A percentile compares a stretch with the other conserved stretches of the same genome.
These are phyloP conservation scores for Turdus rufiventris DNA, from an alignment of 2,113 vertebrate genomes.

Conservation along the genomic window DNA sequence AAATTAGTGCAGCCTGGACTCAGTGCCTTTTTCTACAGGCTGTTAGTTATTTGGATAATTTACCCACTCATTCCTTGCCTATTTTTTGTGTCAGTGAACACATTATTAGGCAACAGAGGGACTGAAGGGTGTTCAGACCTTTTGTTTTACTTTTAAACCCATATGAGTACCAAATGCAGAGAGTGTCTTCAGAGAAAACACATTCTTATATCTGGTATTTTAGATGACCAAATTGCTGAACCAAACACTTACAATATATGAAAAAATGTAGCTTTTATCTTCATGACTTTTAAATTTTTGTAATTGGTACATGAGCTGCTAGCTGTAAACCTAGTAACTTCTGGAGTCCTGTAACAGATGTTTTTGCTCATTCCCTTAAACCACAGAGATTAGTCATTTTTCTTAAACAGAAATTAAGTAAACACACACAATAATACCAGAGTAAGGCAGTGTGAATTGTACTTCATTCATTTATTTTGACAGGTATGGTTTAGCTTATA, in stretches of 20 bases:
- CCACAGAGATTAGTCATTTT: neutral
- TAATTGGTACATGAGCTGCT: neutral
- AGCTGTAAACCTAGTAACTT: neutral
- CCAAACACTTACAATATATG: neutral
- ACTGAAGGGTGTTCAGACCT: neutral
- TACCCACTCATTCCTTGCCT: neutral
- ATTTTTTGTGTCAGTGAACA: neutral
- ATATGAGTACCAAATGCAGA: neutral
- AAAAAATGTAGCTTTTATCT: neutral
- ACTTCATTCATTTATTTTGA: neutral
- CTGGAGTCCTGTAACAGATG: neutral
- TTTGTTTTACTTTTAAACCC: neutral
- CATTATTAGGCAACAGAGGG: neutral
- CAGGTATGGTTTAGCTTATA: neutral
- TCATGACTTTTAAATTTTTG: neutral
- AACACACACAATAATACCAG: neutral
- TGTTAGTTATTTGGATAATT: neutral
- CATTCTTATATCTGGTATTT: neutral
- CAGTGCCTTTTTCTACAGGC: neutral
- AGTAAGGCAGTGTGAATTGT: neutral
- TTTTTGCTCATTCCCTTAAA: neutral
- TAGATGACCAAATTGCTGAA: neutral
- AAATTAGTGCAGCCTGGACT: neutral
- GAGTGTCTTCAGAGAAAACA: neutral
- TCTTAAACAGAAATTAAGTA: neutral